Conservation (phyloP, 2,113 vertebrate species). For the Dromas ardeola region DNA sequence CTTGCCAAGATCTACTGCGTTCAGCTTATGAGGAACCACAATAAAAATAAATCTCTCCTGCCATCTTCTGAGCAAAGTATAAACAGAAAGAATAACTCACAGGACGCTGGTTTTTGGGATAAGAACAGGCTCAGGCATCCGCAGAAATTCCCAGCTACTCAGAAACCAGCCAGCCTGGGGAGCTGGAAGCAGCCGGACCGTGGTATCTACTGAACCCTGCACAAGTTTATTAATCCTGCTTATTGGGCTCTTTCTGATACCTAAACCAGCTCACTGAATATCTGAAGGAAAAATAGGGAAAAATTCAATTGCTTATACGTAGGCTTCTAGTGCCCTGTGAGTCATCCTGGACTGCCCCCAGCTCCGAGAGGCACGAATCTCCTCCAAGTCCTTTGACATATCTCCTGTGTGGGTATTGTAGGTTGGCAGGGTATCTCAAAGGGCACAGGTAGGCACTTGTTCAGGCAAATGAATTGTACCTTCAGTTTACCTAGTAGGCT, state of each 20-base stretch:
- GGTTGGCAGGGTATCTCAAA: neutral
- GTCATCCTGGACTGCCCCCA: neutral
- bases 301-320: neutral
- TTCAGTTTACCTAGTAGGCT: neutral
- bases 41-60: neutral
- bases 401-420: fast-evolving
- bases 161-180: neutral
- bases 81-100: neutral
- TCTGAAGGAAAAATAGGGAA: neutral
- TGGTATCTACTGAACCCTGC: neutral
- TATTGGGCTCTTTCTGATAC: neutral
- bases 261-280: neutral
- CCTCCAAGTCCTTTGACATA: neutral
- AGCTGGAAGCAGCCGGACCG: neutral
- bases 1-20: neutral
- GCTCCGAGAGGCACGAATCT: fast-evolving
- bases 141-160: neutral
- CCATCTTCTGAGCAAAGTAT: neutral
- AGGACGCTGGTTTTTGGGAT: neutral
- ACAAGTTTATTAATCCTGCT: neutral
- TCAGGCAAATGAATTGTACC: neutral
- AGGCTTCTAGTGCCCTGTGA: neutral
- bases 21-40: neutral
- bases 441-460: neutral
- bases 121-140: neutral